A percentile compares a stretch with the other conserved stretches of the same genome.
These are phyloP conservation scores for Diploptera punctata DNA, from an alignment of 2,888 invertebrate genomes.

Conservation along the genomic window DNA sequence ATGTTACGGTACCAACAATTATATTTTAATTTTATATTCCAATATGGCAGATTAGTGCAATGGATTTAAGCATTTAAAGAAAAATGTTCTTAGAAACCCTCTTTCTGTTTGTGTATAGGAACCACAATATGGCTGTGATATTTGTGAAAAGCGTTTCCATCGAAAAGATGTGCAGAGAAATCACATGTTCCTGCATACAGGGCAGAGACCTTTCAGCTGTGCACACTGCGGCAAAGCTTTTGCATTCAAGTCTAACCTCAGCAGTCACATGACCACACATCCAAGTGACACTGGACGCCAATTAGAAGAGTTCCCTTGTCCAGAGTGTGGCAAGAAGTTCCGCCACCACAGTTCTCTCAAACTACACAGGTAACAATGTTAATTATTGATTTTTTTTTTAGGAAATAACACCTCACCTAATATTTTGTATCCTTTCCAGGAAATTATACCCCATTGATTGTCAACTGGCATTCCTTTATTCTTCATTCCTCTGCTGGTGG, in stretches of 20 bases:
- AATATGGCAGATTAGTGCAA: no score
- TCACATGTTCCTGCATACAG: conserved; percentile 31
- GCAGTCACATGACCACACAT: conserved; percentile 31
- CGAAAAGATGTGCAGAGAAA: conserved; percentile 32
- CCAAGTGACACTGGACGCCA: background rate
- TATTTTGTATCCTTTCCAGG: no score
- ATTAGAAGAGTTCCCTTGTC: conserved; percentile 24
- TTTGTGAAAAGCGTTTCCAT: conserved; percentile 33
- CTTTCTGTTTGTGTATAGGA: conserved; percentile 18
- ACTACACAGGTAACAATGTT: conserved; percentile 29
- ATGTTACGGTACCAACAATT: no score
- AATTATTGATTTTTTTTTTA: no score
- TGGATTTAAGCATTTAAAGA: no score
- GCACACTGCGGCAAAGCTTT: conserved; percentile 38
- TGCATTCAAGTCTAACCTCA: conserved; percentile 32
- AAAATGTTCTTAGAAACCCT: no score
- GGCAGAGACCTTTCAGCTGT: conserved; percentile 33
- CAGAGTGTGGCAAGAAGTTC: conserved; percentile 34
- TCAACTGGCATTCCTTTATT: no score
- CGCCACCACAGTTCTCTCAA: conserved; percentile 33
- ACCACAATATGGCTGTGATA: conserved; percentile 18
- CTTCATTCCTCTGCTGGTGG: no score
- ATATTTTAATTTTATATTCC: no score
- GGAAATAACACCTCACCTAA: no score
- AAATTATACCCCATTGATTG: no score